These are phyloP conservation scores for Coreoperca whiteheadi DNA, from an alignment of 2,113 vertebrate species.

Conservation along the genomic window DNA sequence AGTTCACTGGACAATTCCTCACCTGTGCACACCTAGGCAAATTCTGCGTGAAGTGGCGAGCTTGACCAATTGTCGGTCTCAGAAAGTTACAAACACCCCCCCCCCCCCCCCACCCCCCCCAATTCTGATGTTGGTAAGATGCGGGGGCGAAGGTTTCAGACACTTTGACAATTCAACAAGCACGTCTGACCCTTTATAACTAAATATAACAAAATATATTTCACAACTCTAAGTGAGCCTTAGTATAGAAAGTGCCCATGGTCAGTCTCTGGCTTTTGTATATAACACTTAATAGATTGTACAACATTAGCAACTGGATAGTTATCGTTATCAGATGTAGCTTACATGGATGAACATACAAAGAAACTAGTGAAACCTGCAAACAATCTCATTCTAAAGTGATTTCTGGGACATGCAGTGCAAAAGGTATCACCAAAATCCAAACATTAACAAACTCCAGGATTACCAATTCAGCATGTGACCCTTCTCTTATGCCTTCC, in stretches of 20 bases:
- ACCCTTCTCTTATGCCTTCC: slow-evolving; percentile 2
- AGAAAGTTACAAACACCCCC: not conserved
- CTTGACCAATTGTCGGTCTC: not conserved
- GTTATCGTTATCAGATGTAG: not conserved
- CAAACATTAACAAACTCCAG: not conserved
- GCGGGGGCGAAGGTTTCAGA: not conserved
- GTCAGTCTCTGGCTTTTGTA: not conserved
- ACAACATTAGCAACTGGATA: not conserved
- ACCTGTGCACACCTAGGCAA: not conserved
- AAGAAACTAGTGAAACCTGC: not conserved
- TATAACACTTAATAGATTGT: not conserved
- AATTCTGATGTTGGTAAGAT: not conserved
- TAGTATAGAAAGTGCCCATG: not conserved
- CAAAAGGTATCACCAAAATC: not conserved
- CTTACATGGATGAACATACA: not conserved
- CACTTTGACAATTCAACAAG: not conserved
- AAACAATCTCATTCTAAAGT: not conserved
- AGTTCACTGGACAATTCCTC: not conserved
- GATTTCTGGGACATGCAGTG: not conserved
- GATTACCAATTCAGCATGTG: not conserved
- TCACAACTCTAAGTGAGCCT: not conserved
- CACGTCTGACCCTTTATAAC: not conserved
- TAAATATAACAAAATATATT: not conserved
- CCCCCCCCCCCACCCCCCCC: not conserved
- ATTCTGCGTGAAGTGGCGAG: not conserved